Percentiles rank a stretch among this genome's conserved stretches.
Evolutionary conservation across 2,888 invertebrate species (phyloP).

Genomic region (Aricia artaxerxes): DNA sequence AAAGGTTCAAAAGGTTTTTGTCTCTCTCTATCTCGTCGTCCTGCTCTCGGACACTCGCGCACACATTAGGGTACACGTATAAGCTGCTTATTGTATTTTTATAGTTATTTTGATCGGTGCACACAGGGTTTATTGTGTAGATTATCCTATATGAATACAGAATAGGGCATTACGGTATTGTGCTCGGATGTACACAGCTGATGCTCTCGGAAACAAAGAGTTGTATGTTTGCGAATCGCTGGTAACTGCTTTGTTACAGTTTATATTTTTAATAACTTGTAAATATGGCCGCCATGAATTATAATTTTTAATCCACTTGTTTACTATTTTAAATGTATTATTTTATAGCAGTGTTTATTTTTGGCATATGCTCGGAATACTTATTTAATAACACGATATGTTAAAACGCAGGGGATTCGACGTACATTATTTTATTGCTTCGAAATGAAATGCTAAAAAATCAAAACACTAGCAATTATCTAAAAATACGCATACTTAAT

Average conservation of each 20-base stretch:
- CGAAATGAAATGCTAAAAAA: too few relatives aligned
- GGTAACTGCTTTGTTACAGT: slow-evolving; percentile 53
- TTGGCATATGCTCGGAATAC: slow-evolving; percentile 22
- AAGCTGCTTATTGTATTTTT: slow-evolving; percentile 79
- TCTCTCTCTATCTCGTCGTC: slow-evolving; percentile 43
- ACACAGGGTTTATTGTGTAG: slow-evolving; percentile 66
- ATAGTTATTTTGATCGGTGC: slow-evolving; percentile 78
- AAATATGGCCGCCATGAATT: slow-evolving; percentile 50
- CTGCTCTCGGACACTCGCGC: slow-evolving; percentile 53
- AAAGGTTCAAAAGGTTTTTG: slow-evolving; percentile 23
- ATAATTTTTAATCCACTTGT: slow-evolving; percentile 40
- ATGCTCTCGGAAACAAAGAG: slow-evolving; percentile 60
- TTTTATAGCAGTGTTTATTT: slow-evolving; percentile 11
- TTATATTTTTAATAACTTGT: slow-evolving; percentile 62
- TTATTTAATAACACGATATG: neutral
- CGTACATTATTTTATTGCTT: too few relatives aligned
- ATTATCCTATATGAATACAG: slow-evolving; percentile 48
- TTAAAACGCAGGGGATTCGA: too few relatives aligned
- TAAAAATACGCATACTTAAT: too few relatives aligned
- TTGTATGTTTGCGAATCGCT: slow-evolving; percentile 65
- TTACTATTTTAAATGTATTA: slow-evolving; percentile 10
- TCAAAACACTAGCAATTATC: too few relatives aligned
- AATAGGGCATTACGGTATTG: slow-evolving; percentile 63
- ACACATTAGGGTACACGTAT: slow-evolving; percentile 62
- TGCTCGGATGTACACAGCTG: slow-evolving; percentile 72